A percentile compares a stretch with the other conserved stretches of the same genome.
Evolutionary conservation across 2,888 invertebrate species (phyloP).

Genomic region (Tineola bisselliella): DNA sequence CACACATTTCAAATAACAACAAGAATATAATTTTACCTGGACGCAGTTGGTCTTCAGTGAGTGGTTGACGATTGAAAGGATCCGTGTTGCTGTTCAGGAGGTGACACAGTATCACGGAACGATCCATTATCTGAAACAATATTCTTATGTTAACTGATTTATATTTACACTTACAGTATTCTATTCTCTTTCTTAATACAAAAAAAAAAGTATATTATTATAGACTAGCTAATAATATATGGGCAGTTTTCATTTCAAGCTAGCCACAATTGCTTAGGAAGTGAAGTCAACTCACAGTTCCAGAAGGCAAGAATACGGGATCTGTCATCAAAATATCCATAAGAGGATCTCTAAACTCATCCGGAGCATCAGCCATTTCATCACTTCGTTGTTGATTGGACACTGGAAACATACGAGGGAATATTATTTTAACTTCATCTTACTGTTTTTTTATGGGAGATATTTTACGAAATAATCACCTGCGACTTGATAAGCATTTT

Average conservation of each 20-base stretch:
- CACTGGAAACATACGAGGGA: too few species aligned
- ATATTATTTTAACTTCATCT: too few species aligned
- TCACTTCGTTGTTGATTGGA: constrained; percentile 89
- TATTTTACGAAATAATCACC: constrained; percentile 38
- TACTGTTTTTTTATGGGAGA: too few species aligned
- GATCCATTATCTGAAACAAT: constrained; percentile 83
- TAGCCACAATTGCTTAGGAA: too few species aligned
- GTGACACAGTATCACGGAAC: constrained; percentile 92
- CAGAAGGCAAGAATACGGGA: constrained; percentile 92
- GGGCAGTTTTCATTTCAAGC: too few species aligned
- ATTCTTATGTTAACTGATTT: too few species aligned
- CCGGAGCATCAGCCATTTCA: constrained; percentile 95
- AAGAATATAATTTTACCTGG: constrained; percentile 73
- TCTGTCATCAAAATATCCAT: constrained; percentile 98
- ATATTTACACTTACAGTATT: constrained; percentile 43
- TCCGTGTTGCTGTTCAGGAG: constrained; percentile 95
- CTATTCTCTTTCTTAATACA: too few species aligned
- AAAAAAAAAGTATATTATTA: too few species aligned
- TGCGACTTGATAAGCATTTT: constrained; percentile 80
- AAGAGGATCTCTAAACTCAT: constrained; percentile 94
- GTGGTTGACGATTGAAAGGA: constrained; percentile 96
- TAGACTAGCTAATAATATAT: too few species aligned
- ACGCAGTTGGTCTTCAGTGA: constrained; percentile 92
- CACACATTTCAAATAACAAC: too few species aligned
- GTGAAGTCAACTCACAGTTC: constrained; percentile 65